Conservation (phyloP, 2,113 vertebrate species). For the Oryzias woworae region DNA sequence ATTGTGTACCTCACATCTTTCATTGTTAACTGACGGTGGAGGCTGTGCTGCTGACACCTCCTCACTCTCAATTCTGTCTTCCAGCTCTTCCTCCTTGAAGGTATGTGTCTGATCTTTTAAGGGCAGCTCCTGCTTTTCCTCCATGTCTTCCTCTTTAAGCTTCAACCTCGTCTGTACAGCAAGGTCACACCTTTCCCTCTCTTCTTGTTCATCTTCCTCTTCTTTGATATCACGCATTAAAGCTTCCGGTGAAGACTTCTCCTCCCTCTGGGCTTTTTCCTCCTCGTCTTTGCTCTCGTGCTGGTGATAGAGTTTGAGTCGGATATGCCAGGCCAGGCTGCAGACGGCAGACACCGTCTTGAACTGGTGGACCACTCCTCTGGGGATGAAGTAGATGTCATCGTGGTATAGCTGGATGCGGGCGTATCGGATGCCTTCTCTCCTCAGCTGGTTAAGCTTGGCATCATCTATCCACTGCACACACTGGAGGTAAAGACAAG, state of each 20-base stretch:
- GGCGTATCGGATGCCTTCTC: constrained; percentile 97
- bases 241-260: constrained; percentile 11
- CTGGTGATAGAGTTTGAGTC: constrained; percentile 90
- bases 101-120: constrained; percentile 22
- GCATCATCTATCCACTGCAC: constrained; percentile 99
- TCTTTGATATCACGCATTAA: constrained; percentile 37
- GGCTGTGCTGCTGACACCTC: constrained; percentile 18
- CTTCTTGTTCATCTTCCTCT: constrained; percentile 38
- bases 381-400: constrained; percentile 99
- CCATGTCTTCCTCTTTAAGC: constrained; percentile 30
- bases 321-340: constrained; percentile 96
- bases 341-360: constrained; percentile 97
- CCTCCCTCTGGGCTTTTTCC: constrained; percentile 5
- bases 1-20: constrained; percentile 37
- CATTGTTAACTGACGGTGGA: constrained; percentile 31
- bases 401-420: constrained; percentile 96
- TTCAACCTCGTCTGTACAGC: constrained; percentile 18
- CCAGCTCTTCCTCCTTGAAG: constrained; percentile 54
- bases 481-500: constrained; percentile 77
- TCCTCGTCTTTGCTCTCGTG: constrained; percentile 52
- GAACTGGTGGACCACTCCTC: constrained; percentile 98
- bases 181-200: constrained; percentile 21
- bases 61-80: constrained; percentile 25
- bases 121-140: constrained; percentile 11
- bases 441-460: constrained; percentile 96